phyloP scores from a whole-genome alignment of 2,797 vertebrate genomes.

The Lithobates pipiens region DNA sequence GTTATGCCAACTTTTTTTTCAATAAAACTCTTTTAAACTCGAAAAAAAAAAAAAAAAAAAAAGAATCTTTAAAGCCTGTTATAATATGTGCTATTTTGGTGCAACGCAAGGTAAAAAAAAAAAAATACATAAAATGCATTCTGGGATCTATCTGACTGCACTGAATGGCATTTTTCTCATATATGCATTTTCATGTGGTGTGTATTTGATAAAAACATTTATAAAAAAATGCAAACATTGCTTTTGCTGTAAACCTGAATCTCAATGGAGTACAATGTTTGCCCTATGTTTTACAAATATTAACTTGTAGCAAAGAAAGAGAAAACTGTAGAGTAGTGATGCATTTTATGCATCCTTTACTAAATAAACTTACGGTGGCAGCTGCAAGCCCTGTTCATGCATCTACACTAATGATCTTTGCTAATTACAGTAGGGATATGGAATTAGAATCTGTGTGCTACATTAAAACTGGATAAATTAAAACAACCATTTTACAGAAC shows the following conservation, averaged over 20 bases:
- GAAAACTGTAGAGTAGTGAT: slow-evolving; percentile 27
- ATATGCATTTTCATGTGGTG: too few relatives aligned
- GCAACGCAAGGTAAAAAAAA: too few relatives aligned
- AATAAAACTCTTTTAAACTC: too few relatives aligned
- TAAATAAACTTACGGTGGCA: slow-evolving; percentile 65
- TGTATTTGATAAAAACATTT: too few relatives aligned
- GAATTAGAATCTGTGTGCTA: slow-evolving; percentile 66
- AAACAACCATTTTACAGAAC: slow-evolving; percentile 68
- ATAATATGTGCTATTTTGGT: too few relatives aligned
- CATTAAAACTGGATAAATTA: slow-evolving; percentile 73
- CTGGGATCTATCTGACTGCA: too few relatives aligned
- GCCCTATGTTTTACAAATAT: background rate
- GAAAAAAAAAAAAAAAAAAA: too few relatives aligned
- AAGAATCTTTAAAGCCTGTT: too few relatives aligned
- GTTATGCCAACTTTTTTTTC: too few relatives aligned
- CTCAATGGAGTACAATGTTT: background rate
- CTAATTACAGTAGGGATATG: slow-evolving; percentile 71
- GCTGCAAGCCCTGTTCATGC: slow-evolving; percentile 63
- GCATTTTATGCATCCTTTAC: slow-evolving; percentile 58
- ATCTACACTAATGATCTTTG: slow-evolving; percentile 69
- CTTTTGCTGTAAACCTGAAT: background rate
- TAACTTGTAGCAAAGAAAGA: slow-evolving; percentile 1
- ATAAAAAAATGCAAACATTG: too few relatives aligned
- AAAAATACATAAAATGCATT: too few relatives aligned
- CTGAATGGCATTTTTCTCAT: too few relatives aligned